Evolutionary conservation across 2,888 invertebrate genomes (phyloP).

Genomic region (Pollenia labialis): DNA sequence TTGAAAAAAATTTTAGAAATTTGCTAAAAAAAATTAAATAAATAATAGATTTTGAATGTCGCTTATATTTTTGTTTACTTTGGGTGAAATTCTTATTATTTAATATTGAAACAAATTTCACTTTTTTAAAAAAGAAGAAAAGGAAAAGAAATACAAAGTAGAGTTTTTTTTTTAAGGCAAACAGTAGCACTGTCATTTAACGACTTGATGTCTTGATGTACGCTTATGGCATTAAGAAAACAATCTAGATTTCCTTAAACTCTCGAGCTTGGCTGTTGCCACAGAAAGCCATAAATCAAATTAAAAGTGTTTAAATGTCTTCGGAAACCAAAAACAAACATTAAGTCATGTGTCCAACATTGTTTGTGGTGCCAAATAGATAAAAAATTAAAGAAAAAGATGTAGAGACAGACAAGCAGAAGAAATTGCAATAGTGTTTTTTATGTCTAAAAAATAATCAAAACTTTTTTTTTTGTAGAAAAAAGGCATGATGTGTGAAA

Average conservation of each 20-base stretch:
- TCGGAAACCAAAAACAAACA: conserved; percentile 10
- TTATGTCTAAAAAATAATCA: conserved; percentile 49
- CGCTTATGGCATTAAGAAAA: conserved; percentile 60
- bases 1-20: conserved; percentile 9
- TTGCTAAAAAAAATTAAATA: conserved; percentile 1
- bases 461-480: conserved; percentile 25
- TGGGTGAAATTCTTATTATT: conserved; percentile 43
- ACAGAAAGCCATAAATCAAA: conserved; percentile 53
- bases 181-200: conserved; percentile 31
- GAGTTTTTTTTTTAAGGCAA: not conserved
- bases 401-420: conserved; percentile 8
- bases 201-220: conserved; percentile 15
- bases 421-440: conserved; percentile 36
- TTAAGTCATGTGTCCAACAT: conserved; percentile 18
- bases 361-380: conserved; percentile 45
- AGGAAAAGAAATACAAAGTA: not conserved
- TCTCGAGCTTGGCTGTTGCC: not conserved
- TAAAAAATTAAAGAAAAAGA: conserved; percentile 7
- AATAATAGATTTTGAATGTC: not conserved
- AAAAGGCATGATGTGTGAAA: not conserved
- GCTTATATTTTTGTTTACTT: not conserved
- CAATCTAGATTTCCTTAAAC: conserved; percentile 65
- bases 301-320: conserved; percentile 21
- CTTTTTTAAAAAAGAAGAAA: conserved; percentile 24
- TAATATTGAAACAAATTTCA: conserved; percentile 39